phyloP scores from a whole-genome alignment of 2,888 invertebrate genomes.

The Digitonthophagus gazella region DNA sequence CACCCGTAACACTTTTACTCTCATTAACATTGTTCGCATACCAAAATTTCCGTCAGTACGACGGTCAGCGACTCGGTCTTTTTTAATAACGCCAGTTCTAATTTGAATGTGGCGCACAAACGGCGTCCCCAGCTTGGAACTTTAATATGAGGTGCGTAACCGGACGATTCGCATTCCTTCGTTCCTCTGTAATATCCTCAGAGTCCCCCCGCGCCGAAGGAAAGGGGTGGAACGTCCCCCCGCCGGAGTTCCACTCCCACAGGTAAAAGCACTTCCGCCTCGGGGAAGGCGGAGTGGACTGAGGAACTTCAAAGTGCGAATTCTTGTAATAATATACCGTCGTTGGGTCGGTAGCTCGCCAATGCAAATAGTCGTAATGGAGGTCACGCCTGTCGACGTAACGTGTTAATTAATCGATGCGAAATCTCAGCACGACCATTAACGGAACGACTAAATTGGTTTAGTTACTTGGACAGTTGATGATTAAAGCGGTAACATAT shows the following conservation, averaged over 20 bases:
- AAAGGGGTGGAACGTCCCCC: conserved; percentile 8
- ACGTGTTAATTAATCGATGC: not conserved
- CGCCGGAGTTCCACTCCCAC: not conserved
- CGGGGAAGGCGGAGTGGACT: not conserved
- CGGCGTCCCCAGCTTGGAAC: conserved; percentile 30
- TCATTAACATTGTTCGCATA: not conserved
- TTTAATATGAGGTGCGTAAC: conserved; percentile 40
- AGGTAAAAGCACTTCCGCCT: conserved; percentile 2
- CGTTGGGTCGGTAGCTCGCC: not conserved
- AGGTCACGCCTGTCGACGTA: not conserved
- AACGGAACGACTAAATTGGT: not conserved
- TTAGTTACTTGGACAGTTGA: not conserved
- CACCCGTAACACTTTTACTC: not conserved
- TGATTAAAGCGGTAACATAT: not conserved
- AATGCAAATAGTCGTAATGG: not conserved
- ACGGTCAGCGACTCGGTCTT: conserved; percentile 4
- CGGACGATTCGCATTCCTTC: conserved; percentile 39
- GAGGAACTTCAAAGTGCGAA: conserved; percentile 15
- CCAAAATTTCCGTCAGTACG: not conserved
- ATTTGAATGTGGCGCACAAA: conserved; percentile 21
- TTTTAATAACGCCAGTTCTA: conserved; percentile 20
- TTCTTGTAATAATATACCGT: conserved; percentile 12
- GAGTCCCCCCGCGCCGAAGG: not conserved
- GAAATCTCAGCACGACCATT: not conserved
- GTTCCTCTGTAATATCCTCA: conserved; percentile 32